A percentile compares a stretch with the other conserved stretches of the same genome.
Conservation (phyloP, 2,797 vertebrate species). For the Enteromius argenteus region DNA sequence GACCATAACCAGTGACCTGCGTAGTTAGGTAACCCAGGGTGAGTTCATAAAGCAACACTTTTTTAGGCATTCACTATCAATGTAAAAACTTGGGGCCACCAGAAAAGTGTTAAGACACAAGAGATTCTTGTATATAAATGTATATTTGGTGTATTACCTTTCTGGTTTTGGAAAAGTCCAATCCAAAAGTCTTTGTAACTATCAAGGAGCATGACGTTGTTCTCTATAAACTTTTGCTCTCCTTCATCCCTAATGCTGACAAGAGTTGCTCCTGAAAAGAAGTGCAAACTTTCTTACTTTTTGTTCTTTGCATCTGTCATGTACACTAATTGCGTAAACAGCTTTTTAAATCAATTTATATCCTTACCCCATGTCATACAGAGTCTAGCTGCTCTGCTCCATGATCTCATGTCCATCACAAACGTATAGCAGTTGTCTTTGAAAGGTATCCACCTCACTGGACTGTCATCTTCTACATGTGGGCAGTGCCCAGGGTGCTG, state of each 20-base stretch:
- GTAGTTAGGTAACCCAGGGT: conserved; percentile 37
- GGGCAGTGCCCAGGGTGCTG: conserved; percentile 86
- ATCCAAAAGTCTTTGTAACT: conserved; percentile 84
- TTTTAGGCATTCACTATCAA: not conserved
- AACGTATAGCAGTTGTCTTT: conserved; percentile 87
- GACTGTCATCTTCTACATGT: conserved; percentile 66
- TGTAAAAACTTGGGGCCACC: not conserved
- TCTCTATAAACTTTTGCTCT: conserved; percentile 84
- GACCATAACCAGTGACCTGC: conserved; percentile 85
- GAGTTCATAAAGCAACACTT: not conserved
- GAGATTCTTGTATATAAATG: not conserved
- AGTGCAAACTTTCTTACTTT: not conserved
- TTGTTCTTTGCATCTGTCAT: not conserved
- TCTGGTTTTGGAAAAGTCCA: conserved; percentile 87
- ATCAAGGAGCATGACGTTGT: conserved; percentile 75
- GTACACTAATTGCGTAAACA: not conserved
- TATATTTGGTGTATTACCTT: conserved; percentile 75
- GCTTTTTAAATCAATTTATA: not conserved
- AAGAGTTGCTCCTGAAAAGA: conserved; percentile 80
- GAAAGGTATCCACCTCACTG: conserved; percentile 85
- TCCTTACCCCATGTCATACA: conserved; percentile 83
- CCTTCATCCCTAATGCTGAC: conserved; percentile 82
- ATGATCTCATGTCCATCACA: conserved; percentile 77
- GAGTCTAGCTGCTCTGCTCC: conserved; percentile 83
- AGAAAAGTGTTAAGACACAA: not conserved